Conservation (phyloP, 2,888 invertebrate species). For the Minunthozetes semirufus region DNA sequence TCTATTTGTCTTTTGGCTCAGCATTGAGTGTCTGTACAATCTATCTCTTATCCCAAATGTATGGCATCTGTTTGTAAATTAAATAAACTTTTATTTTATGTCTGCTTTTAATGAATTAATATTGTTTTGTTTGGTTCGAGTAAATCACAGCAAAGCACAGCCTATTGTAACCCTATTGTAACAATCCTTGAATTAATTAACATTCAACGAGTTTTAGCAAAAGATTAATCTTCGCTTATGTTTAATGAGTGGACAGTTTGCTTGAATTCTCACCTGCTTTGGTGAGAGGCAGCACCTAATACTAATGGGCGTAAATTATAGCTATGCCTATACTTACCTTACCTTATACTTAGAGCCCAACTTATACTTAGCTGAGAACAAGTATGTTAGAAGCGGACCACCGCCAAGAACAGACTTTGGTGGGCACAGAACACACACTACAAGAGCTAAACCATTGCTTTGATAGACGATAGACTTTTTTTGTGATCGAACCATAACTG, state of each 20-base stretch:
- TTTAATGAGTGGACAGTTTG: slow-evolving; percentile 21
- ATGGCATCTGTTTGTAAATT: slow-evolving; percentile 18
- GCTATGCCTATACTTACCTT: neutral
- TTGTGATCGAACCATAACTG: slow-evolving; percentile 29
- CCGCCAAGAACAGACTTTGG: slow-evolving; percentile 25
- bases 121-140: no score
- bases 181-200: neutral
- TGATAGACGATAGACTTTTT: slow-evolving; percentile 13
- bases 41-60: neutral
- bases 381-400: slow-evolving; percentile 23
- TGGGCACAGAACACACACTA: slow-evolving; percentile 12
- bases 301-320: slow-evolving; percentile 22
- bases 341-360: slow-evolving; percentile 10
- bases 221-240: slow-evolving; percentile 18
- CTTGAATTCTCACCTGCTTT: slow-evolving; percentile 16
- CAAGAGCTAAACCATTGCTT: neutral
- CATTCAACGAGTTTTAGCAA: neutral
- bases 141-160: neutral
- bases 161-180: neutral
- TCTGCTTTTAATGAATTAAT: no score
- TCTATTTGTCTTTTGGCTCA: neutral
- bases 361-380: neutral
- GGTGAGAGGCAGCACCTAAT: slow-evolving; percentile 22
- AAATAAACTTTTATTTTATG: neutral
- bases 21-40: neutral